Base-by-base conservation (phyloP, 2,797 vertebrate genomes). In the Nannoperca australis region DNA sequence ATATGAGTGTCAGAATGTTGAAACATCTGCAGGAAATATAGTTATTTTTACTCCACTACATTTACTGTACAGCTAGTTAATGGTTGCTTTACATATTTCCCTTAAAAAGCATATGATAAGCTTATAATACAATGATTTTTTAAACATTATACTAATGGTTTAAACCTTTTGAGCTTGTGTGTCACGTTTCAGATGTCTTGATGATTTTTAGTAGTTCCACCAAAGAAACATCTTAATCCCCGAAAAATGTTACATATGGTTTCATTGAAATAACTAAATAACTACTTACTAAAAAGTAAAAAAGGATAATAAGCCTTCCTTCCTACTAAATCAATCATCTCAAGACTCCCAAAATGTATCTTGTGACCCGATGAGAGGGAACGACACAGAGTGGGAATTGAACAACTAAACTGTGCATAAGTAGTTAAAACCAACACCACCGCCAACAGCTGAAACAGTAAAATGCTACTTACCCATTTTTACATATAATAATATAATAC, bases 1-100 rank as follows among this genome's bases (percentile, higher is more conserved):
- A 81, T 53, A 70, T 64, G 30, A 69, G 24, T 49, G 42, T 85
- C 32, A 71, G 49, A 76, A 80, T 82, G 63, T 73, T 66, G 63
- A 50, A 83, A 63, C 63, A 68, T 42, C 49, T 20, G n/a, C 65
- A 75, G 67, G 54, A 79, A 20, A 8, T n/a, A 44, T 17, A 8
- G 8, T n/a, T 10, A 7, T 49, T 49, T 47, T 49, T 50, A 50
- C 49, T 50, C 11, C 49, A 50, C 20, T 49, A n/a, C 47, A n/a
- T 11, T 49, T 11, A 49, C 4, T 2, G 1, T 10, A 22, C n/a
- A 50, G 10, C 22, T 51, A n/a, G 9, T n/a, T n/a, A 47, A 18
- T n/a, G n/a, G 11, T 51, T 44, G 9, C n/a, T 60, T 60, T 60
- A 20, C 56, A 38, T 18, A 54, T 27, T 54, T 54, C 8, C 34